Evolutionary conservation across 2,113 vertebrate genomes (phyloP).

Genomic region (Genyomyrus donnyi): DNA sequence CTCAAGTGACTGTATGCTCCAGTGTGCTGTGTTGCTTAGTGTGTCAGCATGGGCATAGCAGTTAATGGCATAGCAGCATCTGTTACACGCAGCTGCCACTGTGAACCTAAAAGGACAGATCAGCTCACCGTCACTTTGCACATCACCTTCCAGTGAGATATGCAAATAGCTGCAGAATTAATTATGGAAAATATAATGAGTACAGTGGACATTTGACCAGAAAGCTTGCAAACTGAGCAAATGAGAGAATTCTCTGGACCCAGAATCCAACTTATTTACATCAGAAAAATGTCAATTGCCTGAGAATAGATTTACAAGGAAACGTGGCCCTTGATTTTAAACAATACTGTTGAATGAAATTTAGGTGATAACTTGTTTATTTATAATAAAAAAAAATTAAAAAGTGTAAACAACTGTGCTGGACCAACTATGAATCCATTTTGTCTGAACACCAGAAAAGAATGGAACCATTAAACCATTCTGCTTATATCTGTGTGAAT

Average conservation of each 20-base stretch:
- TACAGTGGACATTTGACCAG: background rate
- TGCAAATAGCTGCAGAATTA: background rate
- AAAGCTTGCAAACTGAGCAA: background rate
- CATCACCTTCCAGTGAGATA: background rate
- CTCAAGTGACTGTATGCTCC: background rate
- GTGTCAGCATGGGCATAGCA: conserved; percentile 10
- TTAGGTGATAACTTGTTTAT: background rate
- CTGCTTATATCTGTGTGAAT: background rate
- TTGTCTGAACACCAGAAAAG: background rate
- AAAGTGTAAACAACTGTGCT: background rate
- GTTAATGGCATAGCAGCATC: conserved; percentile 28
- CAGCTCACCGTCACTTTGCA: background rate
- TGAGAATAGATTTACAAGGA: background rate
- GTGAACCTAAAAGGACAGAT: background rate
- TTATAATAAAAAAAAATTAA: background rate
- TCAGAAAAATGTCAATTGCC: background rate
- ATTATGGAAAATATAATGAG: background rate
- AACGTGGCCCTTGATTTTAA: background rate
- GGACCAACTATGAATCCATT: background rate
- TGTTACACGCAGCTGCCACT: conserved; percentile 29
- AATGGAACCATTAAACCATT: background rate
- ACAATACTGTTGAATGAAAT: background rate
- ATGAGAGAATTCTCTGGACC: background rate
- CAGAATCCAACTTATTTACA: background rate
- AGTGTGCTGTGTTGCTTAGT: conserved; percentile 23